Conservation (phyloP, 1,140 invertebrate species). For the Phymorhynchus buccinoides region DNA sequence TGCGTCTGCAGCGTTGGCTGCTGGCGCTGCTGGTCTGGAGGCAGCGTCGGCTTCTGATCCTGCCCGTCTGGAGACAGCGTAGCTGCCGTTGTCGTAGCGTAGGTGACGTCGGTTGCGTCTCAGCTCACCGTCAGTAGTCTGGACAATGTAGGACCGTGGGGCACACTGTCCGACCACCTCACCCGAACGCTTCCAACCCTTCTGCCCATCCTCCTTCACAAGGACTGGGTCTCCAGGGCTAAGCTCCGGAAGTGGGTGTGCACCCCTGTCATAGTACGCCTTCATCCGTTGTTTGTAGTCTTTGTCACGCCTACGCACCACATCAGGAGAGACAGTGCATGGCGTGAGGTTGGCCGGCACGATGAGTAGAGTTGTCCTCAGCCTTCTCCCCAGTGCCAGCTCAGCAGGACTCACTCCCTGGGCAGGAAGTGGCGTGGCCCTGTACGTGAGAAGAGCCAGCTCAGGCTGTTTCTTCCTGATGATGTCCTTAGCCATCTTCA, state of each 20-base stretch:
- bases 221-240: not conserved
- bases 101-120: not conserved
- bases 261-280: not conserved
- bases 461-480: no score
- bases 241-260: not conserved
- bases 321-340: not conserved
- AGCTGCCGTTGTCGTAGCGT: not conserved
- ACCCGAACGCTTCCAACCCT: not conserved
- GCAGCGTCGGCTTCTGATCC: not conserved
- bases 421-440: no score
- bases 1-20: no score
- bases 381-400: no score
- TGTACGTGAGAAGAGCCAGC: no score
- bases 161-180: not conserved
- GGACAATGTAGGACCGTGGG: conserved; percentile 1
- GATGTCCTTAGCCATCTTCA: no score
- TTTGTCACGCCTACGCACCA: not conserved
- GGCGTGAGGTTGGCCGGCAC: not conserved
- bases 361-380: no score
- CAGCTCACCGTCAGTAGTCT: not conserved
- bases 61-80: not conserved
- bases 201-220: not conserved
- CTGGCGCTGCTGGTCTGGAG: no score
- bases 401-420: no score
- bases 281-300: not conserved